phyloP scores from a whole-genome alignment of 2,888 invertebrate species.

The Nesidiocoris tenuis region DNA sequence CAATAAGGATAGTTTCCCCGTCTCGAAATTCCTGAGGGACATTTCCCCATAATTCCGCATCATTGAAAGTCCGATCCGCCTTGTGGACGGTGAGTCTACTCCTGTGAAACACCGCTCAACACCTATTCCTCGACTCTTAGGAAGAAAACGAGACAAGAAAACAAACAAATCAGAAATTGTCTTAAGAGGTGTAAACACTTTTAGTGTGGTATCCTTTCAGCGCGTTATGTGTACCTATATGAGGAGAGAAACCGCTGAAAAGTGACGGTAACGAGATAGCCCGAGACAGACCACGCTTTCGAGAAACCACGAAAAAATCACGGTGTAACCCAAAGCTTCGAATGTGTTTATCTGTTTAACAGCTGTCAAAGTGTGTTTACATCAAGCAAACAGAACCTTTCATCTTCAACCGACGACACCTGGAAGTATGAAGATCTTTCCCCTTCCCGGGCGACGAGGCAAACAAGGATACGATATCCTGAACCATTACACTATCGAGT shows the following conservation, averaged over 20 bases:
- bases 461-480: slow-evolving; percentile 9
- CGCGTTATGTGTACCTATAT: not conserved
- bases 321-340: slow-evolving; percentile 43
- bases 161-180: slow-evolving; percentile 30
- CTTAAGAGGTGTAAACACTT: slow-evolving; percentile 33
- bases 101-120: not conserved
- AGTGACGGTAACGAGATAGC: not conserved
- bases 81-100: not conserved
- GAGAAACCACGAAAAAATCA: slow-evolving; percentile 9
- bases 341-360: slow-evolving; percentile 45
- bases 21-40: no score
- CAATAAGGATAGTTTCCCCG: no score
- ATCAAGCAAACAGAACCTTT: slow-evolving; percentile 32
- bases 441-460: not conserved
- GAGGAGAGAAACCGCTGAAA: not conserved
- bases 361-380: slow-evolving; percentile 46
- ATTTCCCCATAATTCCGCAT: not conserved
- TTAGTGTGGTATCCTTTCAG: slow-evolving; percentile 9
- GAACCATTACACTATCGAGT: slow-evolving; percentile 20
- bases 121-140: not conserved
- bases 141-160: slow-evolving; percentile 10
- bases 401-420: slow-evolving; percentile 39
- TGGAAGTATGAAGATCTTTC: slow-evolving; percentile 7
- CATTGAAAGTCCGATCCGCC: not conserved
- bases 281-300: not conserved